Conservation (phyloP, 1,140 invertebrate species). For the Mya arenaria region DNA sequence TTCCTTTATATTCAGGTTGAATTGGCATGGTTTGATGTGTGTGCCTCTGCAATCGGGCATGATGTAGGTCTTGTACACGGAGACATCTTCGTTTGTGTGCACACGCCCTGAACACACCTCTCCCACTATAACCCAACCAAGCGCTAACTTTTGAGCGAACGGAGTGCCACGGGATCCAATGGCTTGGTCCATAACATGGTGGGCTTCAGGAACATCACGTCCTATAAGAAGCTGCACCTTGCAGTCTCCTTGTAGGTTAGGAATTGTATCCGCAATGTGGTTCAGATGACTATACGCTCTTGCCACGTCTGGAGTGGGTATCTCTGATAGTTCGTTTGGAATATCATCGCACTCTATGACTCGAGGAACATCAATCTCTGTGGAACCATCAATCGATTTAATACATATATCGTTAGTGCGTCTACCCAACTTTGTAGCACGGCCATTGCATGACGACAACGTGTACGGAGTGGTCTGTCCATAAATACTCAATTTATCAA, state of each 20-base stretch:
- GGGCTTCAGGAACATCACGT: constrained; percentile 51
- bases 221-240: constrained; percentile 52
- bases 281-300: neutral
- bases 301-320: constrained; percentile 42
- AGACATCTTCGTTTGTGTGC: constrained; percentile 19
- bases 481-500: no score
- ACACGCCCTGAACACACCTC: constrained; percentile 53
- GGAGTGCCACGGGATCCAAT: constrained; percentile 34
- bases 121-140: constrained; percentile 61
- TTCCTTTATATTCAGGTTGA: neutral
- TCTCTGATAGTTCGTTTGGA: constrained; percentile 31
- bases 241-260: neutral
- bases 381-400: neutral
- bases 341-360: constrained; percentile 32
- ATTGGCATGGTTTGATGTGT: neutral
- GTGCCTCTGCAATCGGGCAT: constrained; percentile 27
- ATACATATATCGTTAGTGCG: neutral
- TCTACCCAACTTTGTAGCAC: neutral
- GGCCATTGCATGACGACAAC: neutral
- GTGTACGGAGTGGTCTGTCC: no score
- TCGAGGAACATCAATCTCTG: neutral
- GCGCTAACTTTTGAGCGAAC: constrained; percentile 48
- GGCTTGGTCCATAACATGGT: constrained; percentile 56
- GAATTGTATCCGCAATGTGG: constrained; percentile 1
- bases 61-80: constrained; percentile 49